These are phyloP conservation scores for Fundulus diaphanus DNA, from an alignment of 2,797 vertebrate species.

Conservation along the genomic window DNA sequence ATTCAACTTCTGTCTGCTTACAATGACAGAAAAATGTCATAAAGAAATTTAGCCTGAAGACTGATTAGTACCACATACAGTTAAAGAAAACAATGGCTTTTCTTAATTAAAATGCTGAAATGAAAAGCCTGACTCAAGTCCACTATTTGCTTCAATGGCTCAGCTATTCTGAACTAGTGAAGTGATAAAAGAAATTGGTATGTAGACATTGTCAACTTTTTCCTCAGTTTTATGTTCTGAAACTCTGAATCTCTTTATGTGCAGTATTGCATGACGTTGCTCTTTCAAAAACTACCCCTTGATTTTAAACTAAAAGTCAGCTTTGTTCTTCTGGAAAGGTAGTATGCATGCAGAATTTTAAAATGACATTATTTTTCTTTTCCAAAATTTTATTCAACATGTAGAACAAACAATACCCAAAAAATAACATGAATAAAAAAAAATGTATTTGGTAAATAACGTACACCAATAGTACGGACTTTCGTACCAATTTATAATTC, in stretches of 20 bases:
- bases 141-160: background rate
- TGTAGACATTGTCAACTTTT: background rate
- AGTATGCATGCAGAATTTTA: background rate
- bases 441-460: conserved; percentile 21
- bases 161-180: background rate
- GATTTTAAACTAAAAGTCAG: background rate
- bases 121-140: background rate
- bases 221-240: background rate
- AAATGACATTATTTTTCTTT: background rate
- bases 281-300: background rate
- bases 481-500: conserved; percentile 22
- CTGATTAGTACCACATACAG: background rate
- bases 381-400: conserved; percentile 15
- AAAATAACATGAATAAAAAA: background rate
- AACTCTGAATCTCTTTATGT: too few relatives aligned
- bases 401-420: conserved; percentile 6
- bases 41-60: background rate
- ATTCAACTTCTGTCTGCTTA: too few relatives aligned
- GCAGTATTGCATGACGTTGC: background rate
- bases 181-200: background rate
- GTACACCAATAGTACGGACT: conserved; percentile 3
- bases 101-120: background rate
- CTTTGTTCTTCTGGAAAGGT: background rate
- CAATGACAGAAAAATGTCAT: too few relatives aligned
- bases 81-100: background rate